Evolutionary conservation across 2,888 invertebrate genomes (phyloP).

Genomic region (Chymomyza fuscimana): DNA sequence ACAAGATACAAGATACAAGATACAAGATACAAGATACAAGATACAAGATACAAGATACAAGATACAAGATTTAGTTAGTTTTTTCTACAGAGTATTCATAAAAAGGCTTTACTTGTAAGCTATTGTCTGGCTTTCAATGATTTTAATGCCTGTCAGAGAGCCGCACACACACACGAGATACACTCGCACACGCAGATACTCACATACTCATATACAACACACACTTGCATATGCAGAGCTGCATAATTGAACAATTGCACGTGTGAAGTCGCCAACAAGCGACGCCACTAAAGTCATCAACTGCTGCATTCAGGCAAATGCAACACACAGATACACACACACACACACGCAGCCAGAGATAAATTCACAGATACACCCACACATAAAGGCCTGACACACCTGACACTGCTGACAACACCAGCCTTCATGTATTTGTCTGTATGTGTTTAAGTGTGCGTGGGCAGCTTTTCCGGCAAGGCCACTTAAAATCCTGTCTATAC

Average conservation of each 20-base stretch:
- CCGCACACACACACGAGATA: constrained; percentile 8
- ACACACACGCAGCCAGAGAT: background rate
- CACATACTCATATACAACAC: constrained; percentile 2
- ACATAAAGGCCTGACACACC: background rate
- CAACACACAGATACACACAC: background rate
- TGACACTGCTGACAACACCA: background rate
- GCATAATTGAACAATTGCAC: constrained; percentile 56
- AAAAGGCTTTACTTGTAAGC: background rate
- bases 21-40: too few relatives aligned
- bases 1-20: too few relatives aligned
- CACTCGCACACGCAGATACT: constrained; percentile 29
- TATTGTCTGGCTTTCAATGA: background rate
- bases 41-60: too few relatives aligned
- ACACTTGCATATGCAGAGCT: constrained; percentile 40
- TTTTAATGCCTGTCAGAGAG: background rate
- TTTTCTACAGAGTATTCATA: background rate
- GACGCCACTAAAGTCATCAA: constrained; percentile 36
- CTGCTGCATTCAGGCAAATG: constrained; percentile 1
- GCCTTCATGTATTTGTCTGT: background rate
- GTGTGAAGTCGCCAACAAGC: constrained; percentile 49
- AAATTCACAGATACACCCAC: background rate
- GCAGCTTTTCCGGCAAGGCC: constrained; percentile 3
- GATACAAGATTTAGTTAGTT: too few relatives aligned
- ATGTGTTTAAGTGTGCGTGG: background rate
- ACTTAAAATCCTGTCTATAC: constrained; percentile 1